Evolutionary conservation across 2,888 invertebrate species (phyloP).

Genomic region (Chorisops tibialis): DNA sequence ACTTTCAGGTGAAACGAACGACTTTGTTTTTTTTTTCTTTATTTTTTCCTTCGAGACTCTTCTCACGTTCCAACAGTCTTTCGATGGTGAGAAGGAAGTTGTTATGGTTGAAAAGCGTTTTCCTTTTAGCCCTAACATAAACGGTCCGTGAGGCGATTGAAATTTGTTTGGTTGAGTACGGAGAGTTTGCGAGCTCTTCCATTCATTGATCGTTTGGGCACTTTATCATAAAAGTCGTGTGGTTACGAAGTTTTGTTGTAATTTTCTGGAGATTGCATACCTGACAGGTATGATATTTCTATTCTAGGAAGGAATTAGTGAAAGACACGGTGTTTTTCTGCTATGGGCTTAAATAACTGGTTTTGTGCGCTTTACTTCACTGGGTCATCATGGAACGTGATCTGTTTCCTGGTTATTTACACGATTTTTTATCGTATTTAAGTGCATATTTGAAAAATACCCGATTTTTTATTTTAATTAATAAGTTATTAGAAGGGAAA

Average conservation of each 20-base stretch:
- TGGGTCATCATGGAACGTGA: too few species aligned
- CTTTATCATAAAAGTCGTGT: slow-evolving; percentile 20
- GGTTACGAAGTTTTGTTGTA: background rate
- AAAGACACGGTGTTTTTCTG: too few species aligned
- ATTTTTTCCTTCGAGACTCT: too few species aligned
- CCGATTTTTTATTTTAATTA: too few species aligned
- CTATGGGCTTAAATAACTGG: slow-evolving; percentile 1
- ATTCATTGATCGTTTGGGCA: slow-evolving; percentile 19
- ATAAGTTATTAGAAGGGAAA: too few species aligned
- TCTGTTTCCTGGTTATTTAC: too few species aligned
- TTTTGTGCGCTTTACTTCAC: background rate
- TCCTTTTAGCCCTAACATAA: background rate
- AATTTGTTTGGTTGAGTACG: background rate
- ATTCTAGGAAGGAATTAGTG: slow-evolving; percentile 5
- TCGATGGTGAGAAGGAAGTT: background rate
- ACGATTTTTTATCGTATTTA: too few species aligned
- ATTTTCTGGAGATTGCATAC: background rate
- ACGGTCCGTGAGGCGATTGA: background rate
- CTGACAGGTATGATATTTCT: background rate
- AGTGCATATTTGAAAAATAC: too few species aligned
- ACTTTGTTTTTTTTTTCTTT: too few species aligned
- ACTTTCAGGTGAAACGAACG: too few species aligned
- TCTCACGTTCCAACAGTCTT: background rate
- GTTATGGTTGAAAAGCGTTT: background rate
- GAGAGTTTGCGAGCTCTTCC: slow-evolving; percentile 9